Conservation (phyloP, 2,113 vertebrate species). For the Tragelaphus buxtoni region DNA sequence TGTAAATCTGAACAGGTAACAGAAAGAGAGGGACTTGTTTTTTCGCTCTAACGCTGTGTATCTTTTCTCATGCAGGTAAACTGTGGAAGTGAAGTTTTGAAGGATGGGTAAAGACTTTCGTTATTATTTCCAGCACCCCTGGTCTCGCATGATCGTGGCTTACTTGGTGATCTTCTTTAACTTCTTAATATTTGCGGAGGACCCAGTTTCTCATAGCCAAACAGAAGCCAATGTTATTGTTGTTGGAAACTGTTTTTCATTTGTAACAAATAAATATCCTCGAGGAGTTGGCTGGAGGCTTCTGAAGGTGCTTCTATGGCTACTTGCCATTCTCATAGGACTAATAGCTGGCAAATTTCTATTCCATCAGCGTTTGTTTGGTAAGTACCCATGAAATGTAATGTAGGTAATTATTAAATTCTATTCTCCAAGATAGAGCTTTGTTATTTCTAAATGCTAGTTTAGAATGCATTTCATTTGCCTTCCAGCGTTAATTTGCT, state of each 20-base stretch:
- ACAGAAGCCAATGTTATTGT: conserved; percentile 96
- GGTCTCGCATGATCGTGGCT: conserved; percentile 95
- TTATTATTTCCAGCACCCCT: conserved; percentile 99
- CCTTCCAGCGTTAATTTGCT: neutral
- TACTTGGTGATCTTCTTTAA: conserved; percentile 99
- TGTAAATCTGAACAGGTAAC: neutral
- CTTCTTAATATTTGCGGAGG: conserved; percentile 98
- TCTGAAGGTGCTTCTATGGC: conserved; percentile 94
- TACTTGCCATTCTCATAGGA: conserved; percentile 91
- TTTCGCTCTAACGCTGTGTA: conserved; percentile 31
- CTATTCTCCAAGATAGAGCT: neutral
- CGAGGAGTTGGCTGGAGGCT: conserved; percentile 90
- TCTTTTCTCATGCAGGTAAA: conserved; percentile 79
- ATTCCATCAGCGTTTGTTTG: conserved; percentile 95
- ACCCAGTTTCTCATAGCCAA: conserved; percentile 97
- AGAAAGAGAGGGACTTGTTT: neutral
- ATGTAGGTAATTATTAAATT: neutral
- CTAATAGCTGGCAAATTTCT: conserved; percentile 95
- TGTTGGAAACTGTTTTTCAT: conserved; percentile 98
- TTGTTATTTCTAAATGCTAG: neutral
- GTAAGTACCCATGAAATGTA: conserved; percentile 82
- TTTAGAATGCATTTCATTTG: neutral
- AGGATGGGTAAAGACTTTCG: conserved; percentile 95
- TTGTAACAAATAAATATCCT: conserved; percentile 96
- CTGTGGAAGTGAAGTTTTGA: conserved; percentile 70